These are phyloP conservation scores for Notothenia coriiceps DNA, from an alignment of 2,113 vertebrate species.

Conservation along the genomic window DNA sequence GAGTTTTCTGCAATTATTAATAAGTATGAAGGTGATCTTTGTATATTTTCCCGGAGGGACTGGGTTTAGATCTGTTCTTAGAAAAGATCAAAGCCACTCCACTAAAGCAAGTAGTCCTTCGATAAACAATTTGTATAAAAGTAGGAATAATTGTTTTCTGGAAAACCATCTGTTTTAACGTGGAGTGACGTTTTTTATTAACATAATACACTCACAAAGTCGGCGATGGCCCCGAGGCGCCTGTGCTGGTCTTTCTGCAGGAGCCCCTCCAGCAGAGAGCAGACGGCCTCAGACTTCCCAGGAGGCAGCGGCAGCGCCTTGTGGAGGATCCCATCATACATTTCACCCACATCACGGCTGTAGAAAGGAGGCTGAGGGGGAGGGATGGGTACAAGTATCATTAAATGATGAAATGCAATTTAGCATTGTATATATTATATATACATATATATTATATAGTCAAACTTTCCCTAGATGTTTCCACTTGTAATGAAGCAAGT, in stretches of 20 bases:
- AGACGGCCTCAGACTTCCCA: slow-evolving; percentile 91
- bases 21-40: not conserved
- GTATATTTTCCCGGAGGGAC: not conserved
- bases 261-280: slow-evolving; percentile 91
- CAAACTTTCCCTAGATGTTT: too few relatives aligned
- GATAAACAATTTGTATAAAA: not conserved
- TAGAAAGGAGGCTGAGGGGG: slow-evolving; percentile 95
- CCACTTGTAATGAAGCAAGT: too few relatives aligned
- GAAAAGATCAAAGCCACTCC: not conserved
- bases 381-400: not conserved
- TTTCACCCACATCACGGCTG: slow-evolving; percentile 91
- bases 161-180: slow-evolving; percentile 16
- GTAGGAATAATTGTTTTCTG: slow-evolving; percentile 22
- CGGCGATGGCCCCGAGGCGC: slow-evolving; percentile 92
- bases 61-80: not conserved
- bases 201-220: slow-evolving; percentile 89
- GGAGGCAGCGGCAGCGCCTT: slow-evolving; percentile 90
- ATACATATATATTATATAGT: too few relatives aligned
- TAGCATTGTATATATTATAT: not conserved
- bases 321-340: slow-evolving; percentile 97
- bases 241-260: slow-evolving; percentile 95
- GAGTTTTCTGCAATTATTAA: not conserved
- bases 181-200: not conserved
- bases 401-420: not conserved
- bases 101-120: not conserved